Base-by-base conservation (phyloP, 2,888 invertebrate genomes). In the Tetragonula carbonaria region DNA sequence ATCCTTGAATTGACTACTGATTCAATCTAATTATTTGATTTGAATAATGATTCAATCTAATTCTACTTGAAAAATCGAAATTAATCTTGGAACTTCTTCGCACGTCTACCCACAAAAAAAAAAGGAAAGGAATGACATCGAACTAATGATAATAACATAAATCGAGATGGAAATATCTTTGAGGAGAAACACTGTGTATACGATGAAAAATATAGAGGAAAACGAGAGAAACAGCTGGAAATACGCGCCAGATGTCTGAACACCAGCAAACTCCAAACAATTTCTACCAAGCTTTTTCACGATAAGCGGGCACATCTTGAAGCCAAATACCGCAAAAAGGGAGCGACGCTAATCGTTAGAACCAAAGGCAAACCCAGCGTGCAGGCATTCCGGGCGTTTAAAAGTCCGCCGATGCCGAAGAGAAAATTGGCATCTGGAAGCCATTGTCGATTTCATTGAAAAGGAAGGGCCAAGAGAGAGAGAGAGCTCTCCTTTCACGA, bases 351-450 rank as follows among this genome's bases (percentile, higher is more conserved):
- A 66, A 66, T 66, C 66, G 45, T 45, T 21, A 66, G 23, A 59
- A 72, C 51, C 65, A 13, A 53, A 53, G 18, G 51, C 33, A 33
- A 45, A 50, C 38, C 59, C 51, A 6, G 18, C 45, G 33, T 53
- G 67, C 59, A 72, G 67, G 62, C 81, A 62, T 74, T 73, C 50
- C 18, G 21, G 13, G 50, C 66, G 50, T 71, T 78, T 75, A 75
- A 83, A 84, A 83, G 63, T 38, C 33, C 50, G 28, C 55, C 14
- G 18, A 67, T 57, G 50, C 62, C n/a, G 18, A 75, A 63, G 68
- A 66, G 77, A 81, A 82, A 72, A 74, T 78, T 78, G 45, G 63
- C 82, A 84, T 82, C 86, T 87, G 84, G 68, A 63, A 72, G 70
- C 45, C 63, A 78, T 78, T 74, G 80, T 80, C 67, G 79, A 67